Conservation (phyloP, 1,140 invertebrate genomes). For the Caenorhabditis inopinata region DNA sequence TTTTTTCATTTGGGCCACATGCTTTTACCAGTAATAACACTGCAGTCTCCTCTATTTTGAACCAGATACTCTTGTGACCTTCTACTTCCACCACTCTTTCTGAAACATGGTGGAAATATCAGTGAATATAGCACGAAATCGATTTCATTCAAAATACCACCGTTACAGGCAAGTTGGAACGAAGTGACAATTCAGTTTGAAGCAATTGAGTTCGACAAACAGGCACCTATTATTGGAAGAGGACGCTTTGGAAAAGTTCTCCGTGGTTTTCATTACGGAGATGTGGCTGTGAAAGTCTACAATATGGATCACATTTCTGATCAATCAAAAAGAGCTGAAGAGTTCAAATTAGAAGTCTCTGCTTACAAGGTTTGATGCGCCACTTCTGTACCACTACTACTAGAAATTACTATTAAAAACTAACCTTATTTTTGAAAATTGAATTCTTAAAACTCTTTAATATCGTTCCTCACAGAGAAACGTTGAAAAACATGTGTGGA, state of each 20-base stretch:
- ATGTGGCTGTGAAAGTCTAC: conserved; percentile 95
- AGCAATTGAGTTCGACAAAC: conserved; percentile 53
- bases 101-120: too few species aligned
- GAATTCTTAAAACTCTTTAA: too few species aligned
- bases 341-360: conserved; percentile 87
- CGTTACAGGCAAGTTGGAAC: conserved; percentile 52
- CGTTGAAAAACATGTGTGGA: too few species aligned
- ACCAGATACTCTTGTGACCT: too few species aligned
- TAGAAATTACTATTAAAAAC: neutral
- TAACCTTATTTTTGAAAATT: too few species aligned
- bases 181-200: conserved; percentile 57
- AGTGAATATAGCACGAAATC: too few species aligned
- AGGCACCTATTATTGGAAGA: conserved; percentile 53
- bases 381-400: too few species aligned
- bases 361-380: conserved; percentile 68
- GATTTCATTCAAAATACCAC: too few species aligned
- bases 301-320: conserved; percentile 80
- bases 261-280: conserved; percentile 93
- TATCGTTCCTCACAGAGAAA: too few species aligned
- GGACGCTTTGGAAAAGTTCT: conserved; percentile 63
- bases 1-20: conserved; percentile 17
- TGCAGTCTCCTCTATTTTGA: neutral
- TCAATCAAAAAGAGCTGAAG: conserved; percentile 85
- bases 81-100: too few species aligned
- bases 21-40: neutral